phyloP scores from a whole-genome alignment of 37 sponge, comb jelly and placozoan genomes.

The Axinella damicornis region DNA sequence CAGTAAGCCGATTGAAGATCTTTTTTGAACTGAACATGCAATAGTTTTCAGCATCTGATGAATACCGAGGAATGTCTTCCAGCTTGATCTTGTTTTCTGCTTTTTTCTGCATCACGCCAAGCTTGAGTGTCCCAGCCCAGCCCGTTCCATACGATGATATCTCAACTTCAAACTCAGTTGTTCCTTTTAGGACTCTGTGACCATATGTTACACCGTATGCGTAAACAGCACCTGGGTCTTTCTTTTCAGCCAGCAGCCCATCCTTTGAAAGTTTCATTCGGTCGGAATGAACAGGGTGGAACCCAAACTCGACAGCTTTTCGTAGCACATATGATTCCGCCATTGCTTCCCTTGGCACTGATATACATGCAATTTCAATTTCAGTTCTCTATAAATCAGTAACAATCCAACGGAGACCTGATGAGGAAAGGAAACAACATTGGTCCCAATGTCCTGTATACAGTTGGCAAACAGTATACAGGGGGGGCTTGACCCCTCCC shows the following conservation, averaged over 20 bases:
- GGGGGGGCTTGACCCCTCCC: too few species aligned
- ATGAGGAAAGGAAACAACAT: too few species aligned
- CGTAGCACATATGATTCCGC: conserved; percentile 37
- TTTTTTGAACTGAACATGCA: conserved; percentile 82
- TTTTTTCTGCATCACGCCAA: conserved; percentile 69
- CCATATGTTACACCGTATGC: conserved; percentile 81
- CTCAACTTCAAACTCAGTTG: conserved; percentile 81
- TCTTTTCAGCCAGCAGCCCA: conserved; percentile 53
- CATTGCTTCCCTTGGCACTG: too few species aligned
- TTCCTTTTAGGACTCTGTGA: conserved; percentile 59
- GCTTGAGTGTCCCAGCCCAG: conserved; percentile 89
- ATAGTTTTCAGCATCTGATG: conserved; percentile 70
- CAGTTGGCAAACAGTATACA: too few species aligned
- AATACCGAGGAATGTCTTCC: conserved; percentile 67
- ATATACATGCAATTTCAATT: too few species aligned
- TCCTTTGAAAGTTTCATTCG: conserved; percentile 60
- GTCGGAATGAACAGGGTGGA: conserved; percentile 23
- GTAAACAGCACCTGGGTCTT: conserved; percentile 62
- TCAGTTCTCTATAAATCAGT: too few species aligned
- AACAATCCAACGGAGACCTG: too few species aligned
- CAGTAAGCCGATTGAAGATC: conserved; percentile 50
- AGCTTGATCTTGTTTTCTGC: not conserved
- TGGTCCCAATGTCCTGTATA: too few species aligned
- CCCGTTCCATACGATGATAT: conserved; percentile 63
- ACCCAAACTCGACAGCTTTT: conserved; percentile 52